Conservation (phyloP, 2,888 invertebrate species). For the Malthinus flaveolus region DNA sequence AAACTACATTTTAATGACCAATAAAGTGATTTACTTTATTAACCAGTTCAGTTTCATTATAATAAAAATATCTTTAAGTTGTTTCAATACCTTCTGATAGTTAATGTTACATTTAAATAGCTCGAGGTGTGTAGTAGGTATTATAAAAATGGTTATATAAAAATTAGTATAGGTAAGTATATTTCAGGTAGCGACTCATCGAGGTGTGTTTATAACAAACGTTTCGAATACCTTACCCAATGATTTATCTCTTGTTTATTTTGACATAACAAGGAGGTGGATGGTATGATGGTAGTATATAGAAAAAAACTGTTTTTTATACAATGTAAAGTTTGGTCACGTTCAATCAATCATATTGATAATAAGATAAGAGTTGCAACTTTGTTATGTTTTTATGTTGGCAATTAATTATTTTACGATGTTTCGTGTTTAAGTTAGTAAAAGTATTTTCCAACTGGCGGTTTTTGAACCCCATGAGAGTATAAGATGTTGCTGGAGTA, state of each 20-base stretch:
- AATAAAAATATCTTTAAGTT: neutral
- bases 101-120: conserved; percentile 4
- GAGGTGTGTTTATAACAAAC: conserved; percentile 13
- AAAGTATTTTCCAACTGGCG: too few species aligned
- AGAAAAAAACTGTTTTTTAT: too few species aligned
- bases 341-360: conserved; percentile 10
- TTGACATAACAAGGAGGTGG: conserved; percentile 6
- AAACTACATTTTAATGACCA: too few species aligned
- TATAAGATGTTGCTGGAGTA: too few species aligned
- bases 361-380: conserved; percentile 1
- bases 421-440: too few species aligned
- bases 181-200: conserved; percentile 10
- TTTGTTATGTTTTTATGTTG: too few species aligned
- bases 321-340: conserved; percentile 5
- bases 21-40: too few species aligned
- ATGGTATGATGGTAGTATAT: too few species aligned
- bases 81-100: neutral
- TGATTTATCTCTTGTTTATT: conserved; percentile 9
- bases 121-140: too few species aligned
- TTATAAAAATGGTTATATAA: neutral
- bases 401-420: too few species aligned
- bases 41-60: too few species aligned
- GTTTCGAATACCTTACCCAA: conserved; percentile 2
- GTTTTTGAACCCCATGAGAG: too few species aligned
- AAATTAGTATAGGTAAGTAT: neutral